A percentile compares a stretch with the other conserved stretches of the same genome.
These are phyloP conservation scores for Leptosomus discolor DNA, from an alignment of 2,113 vertebrate species.

Conservation along the genomic window DNA sequence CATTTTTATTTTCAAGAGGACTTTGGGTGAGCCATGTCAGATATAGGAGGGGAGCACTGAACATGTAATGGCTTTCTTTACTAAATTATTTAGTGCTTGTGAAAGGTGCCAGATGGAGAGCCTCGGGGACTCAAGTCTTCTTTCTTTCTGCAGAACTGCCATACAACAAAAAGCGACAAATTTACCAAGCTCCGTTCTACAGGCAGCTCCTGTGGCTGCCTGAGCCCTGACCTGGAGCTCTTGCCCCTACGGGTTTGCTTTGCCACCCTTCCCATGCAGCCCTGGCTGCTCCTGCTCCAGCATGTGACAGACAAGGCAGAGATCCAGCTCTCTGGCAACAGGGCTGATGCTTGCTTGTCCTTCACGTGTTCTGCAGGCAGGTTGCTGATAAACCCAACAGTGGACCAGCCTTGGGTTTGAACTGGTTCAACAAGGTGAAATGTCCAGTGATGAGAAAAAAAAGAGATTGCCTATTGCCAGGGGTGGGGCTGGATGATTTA, in stretches of 20 bases:
- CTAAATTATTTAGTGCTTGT: constrained; percentile 23
- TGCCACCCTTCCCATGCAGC: not conserved
- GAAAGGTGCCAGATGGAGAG: constrained; percentile 23
- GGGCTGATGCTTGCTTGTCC: not conserved
- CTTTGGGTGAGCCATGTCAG: not conserved
- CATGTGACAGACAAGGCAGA: accelerated
- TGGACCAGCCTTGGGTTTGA: not conserved
- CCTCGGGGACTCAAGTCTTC: not conserved
- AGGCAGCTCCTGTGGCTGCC: not conserved
- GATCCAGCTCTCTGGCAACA: not conserved
- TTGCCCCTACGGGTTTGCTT: not conserved
- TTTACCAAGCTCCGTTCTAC: not conserved
- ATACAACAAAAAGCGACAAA: not conserved
- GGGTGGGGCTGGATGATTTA: not conserved
- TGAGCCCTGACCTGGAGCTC: not conserved
- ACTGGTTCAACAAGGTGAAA: not conserved
- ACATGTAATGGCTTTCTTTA: not conserved
- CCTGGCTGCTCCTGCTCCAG: not conserved
- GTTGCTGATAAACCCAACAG: accelerated
- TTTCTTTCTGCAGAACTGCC: not conserved
- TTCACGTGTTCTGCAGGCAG: not conserved
- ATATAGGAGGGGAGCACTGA: not conserved
- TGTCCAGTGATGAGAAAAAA: not conserved
- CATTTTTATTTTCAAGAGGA: not conserved
- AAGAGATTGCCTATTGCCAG: not conserved